These are phyloP conservation scores for Osedax fenrisi DNA, from an alignment of 2,888 invertebrate species.

Conservation along the genomic window DNA sequence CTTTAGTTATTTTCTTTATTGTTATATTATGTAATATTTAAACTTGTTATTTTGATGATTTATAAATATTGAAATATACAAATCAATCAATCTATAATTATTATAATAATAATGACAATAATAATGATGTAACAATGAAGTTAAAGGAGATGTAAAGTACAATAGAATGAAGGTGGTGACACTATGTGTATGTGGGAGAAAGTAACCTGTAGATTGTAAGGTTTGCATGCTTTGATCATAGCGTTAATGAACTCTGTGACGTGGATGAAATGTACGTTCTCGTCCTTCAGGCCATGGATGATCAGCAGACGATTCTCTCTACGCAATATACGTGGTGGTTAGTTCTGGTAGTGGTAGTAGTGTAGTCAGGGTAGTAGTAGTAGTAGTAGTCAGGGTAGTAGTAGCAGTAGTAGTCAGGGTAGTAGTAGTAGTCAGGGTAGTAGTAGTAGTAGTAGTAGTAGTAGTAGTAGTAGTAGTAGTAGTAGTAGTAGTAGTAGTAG, in stretches of 20 bases:
- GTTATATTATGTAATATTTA: neutral
- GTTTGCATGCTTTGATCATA: conserved; percentile 83
- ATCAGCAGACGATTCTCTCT: conserved; percentile 66
- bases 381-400: too few relatives aligned
- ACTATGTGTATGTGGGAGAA: neutral
- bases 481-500: too few relatives aligned
- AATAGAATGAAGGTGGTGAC: neutral
- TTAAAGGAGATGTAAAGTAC: neutral
- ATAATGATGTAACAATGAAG: neutral
- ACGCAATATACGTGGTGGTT: conserved; percentile 17
- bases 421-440: too few relatives aligned
- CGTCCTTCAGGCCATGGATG: conserved; percentile 91
- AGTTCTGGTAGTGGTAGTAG: neutral
- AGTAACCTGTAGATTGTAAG: conserved; percentile 70
- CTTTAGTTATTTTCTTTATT: neutral
- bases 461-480: too few relatives aligned
- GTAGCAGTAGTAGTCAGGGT: too few relatives aligned
- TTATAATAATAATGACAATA: neutral
- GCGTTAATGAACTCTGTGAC: conserved; percentile 79
- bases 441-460: conserved; percentile 3
- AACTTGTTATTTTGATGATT: neutral
- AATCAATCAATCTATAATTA: too few relatives aligned
- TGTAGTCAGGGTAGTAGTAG: neutral
- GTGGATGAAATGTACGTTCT: conserved; percentile 96
- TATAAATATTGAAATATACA: too few relatives aligned